phyloP scores from a whole-genome alignment of 2,113 vertebrate genomes.

The Aviceda subcristata region DNA sequence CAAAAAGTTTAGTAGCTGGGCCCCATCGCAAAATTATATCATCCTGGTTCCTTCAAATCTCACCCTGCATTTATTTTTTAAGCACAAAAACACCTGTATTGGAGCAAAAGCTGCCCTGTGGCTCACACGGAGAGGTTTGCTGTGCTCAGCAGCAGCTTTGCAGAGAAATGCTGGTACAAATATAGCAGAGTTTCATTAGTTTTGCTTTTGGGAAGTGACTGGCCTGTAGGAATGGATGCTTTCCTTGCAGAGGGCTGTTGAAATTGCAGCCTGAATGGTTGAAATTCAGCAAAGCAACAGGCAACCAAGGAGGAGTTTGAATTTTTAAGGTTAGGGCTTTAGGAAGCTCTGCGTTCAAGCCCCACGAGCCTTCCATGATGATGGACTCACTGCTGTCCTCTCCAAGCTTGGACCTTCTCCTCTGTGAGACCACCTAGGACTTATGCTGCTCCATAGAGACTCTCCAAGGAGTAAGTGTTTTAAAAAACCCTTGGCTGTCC shows the following conservation, averaged over 20 bases:
- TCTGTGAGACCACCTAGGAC: not conserved
- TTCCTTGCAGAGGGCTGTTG: not conserved
- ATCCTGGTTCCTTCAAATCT: not conserved
- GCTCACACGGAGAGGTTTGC: not conserved
- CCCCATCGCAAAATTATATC: not conserved
- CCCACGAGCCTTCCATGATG: fast-evolving
- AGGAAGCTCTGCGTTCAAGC: not conserved
- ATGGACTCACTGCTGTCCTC: not conserved
- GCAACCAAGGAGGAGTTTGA: not conserved
- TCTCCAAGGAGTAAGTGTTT: not conserved
- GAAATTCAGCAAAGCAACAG: not conserved
- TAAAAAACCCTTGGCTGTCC: not conserved
- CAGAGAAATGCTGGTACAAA: not conserved
- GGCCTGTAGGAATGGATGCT: not conserved
- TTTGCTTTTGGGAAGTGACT: not conserved
- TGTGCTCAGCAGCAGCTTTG: not conserved
- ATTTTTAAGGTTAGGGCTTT: not conserved
- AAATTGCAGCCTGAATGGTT: not conserved
- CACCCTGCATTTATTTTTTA: not conserved
- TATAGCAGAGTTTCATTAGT: not conserved
- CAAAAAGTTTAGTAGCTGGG: not conserved
- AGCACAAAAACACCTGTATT: not conserved
- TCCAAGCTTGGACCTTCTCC: not conserved
- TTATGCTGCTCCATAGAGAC: not conserved
- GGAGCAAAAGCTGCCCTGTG: not conserved